Evolutionary conservation across 2,888 invertebrate genomes (phyloP).

Genomic region (Tenthredo livida): DNA sequence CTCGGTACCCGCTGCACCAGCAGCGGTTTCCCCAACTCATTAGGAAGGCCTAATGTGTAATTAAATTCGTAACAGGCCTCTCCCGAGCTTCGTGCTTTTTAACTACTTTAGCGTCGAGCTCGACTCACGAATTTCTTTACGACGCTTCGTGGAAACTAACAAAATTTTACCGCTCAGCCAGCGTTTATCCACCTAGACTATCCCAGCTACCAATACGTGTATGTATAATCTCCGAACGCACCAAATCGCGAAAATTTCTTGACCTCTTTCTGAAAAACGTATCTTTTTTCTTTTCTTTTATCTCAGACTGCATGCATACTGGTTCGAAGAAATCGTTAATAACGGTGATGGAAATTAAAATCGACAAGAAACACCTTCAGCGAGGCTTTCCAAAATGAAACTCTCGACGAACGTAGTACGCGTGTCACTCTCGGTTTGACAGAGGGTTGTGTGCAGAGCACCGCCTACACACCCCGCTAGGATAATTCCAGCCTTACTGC

Average conservation of each 20-base stretch:
- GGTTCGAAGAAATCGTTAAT: too few species aligned
- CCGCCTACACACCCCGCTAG: slow-evolving; percentile 70
- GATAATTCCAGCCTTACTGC: slow-evolving; percentile 70
- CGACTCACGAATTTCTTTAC: slow-evolving; percentile 16
- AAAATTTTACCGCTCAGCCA: neutral
- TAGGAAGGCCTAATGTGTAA: slow-evolving; percentile 67
- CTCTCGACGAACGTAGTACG: slow-evolving; percentile 16
- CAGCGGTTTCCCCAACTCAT: slow-evolving; percentile 65
- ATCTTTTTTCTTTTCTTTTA: neutral
- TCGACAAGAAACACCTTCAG: neutral
- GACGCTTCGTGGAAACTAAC: slow-evolving; percentile 47
- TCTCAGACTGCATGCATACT: too few species aligned
- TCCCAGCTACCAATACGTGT: neutral
- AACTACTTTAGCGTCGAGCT: neutral
- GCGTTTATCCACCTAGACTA: neutral
- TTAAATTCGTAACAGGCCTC: slow-evolving; percentile 63
- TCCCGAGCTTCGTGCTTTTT: slow-evolving; percentile 53
- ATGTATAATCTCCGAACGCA: neutral
- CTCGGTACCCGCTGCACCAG: slow-evolving; percentile 11
- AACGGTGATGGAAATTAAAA: too few species aligned
- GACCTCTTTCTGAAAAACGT: neutral
- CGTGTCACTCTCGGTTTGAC: slow-evolving; percentile 22
- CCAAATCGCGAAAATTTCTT: neutral
- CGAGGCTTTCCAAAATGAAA: neutral
- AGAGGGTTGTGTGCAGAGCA: slow-evolving; percentile 55